Conservation (phyloP, 2,113 vertebrate genomes). For the Larimichthys crocea region DNA sequence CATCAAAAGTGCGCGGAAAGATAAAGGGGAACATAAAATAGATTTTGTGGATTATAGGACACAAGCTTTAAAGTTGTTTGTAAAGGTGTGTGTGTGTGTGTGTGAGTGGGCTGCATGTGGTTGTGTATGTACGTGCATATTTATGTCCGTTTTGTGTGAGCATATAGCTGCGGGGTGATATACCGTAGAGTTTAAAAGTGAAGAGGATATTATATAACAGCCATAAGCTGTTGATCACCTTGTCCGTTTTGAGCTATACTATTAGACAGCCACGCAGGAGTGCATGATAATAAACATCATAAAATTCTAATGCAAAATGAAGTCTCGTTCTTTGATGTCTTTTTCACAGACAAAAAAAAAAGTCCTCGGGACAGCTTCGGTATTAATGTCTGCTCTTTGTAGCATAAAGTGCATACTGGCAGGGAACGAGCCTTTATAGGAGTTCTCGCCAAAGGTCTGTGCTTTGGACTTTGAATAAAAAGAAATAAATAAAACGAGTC, state of each 20-base stretch:
- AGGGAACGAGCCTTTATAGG: background rate
- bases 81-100: slow-evolving; percentile 5
- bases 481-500: background rate
- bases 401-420: background rate
- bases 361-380: background rate
- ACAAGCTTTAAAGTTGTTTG: slow-evolving; percentile 36
- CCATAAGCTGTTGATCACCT: background rate
- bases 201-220: slow-evolving; percentile 4
- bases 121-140: slow-evolving; percentile 10
- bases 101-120: background rate
- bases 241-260: background rate
- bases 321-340: background rate
- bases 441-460: background rate
- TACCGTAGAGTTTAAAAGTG: background rate
- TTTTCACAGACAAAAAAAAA: background rate
- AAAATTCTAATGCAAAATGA: background rate
- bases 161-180: background rate
- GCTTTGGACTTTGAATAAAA: too few species aligned
- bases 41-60: slow-evolving; percentile 52
- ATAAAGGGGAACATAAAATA: slow-evolving; percentile 61
- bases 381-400: background rate
- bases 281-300: background rate
- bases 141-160: background rate
- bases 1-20: slow-evolving; percentile 48
- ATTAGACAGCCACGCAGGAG: background rate